Evolutionary conservation across 1,140 invertebrate genomes (phyloP).

Genomic region (Spodoptera frugiperda): DNA sequence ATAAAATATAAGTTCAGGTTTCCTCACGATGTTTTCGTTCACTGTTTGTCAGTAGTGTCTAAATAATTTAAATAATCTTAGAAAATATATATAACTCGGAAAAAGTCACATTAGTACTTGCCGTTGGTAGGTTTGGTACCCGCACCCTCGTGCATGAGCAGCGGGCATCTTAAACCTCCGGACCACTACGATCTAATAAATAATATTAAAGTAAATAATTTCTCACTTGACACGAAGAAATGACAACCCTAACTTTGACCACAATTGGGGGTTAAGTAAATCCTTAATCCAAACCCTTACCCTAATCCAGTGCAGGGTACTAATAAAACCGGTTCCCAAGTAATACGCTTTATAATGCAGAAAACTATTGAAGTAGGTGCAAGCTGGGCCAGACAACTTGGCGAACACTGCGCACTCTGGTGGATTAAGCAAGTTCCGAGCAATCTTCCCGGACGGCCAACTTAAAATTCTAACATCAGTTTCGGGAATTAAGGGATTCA

Average conservation of each 20-base stretch:
- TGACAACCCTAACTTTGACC: background rate
- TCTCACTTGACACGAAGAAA: background rate
- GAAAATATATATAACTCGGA: too few species aligned
- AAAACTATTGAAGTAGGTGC: conserved; percentile 45
- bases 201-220: too few species aligned
- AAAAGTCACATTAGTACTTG: too few species aligned
- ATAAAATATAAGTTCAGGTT: too few species aligned
- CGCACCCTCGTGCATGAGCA: too few species aligned
- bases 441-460: conserved; percentile 74
- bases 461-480: conserved; percentile 84
- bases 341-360: conserved; percentile 43
- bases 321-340: conserved; percentile 16
- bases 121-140: too few species aligned
- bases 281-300: conserved; percentile 8
- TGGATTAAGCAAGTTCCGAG: conserved; percentile 78
- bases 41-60: too few species aligned
- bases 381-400: conserved; percentile 44
- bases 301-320: conserved; percentile 13
- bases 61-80: too few species aligned
- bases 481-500: conserved; percentile 75
- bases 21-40: too few species aligned
- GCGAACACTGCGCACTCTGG: conserved; percentile 64
- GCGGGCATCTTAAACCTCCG: too few species aligned
- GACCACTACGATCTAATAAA: too few species aligned
- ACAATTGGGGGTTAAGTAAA: conserved; percentile 22